phyloP scores from a whole-genome alignment of 2,888 invertebrate species.

The Gonocerus acuteangulatus region DNA sequence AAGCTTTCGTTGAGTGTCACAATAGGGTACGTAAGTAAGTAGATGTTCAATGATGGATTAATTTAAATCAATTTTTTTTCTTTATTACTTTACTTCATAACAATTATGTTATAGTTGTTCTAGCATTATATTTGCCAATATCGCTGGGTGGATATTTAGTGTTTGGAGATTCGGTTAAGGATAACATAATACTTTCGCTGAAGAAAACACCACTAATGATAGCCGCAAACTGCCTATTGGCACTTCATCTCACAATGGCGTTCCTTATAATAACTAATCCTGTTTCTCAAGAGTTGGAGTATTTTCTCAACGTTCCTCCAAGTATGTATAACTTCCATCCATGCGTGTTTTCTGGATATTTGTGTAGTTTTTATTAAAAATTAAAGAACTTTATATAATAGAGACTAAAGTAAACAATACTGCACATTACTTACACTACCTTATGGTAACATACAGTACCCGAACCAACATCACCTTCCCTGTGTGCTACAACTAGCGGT shows the following conservation, averaged over 20 bases:
- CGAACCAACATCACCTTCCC: too few species aligned
- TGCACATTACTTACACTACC: too few species aligned
- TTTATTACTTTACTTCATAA: too few species aligned
- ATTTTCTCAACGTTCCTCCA: constrained; percentile 53
- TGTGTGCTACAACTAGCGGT: too few species aligned
- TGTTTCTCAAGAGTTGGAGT: constrained; percentile 61
- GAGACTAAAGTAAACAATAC: too few species aligned
- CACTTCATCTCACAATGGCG: constrained; percentile 57
- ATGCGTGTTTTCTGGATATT: too few species aligned
- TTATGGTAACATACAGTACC: too few species aligned
- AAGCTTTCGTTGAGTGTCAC: constrained; percentile 57
- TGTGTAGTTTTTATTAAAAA: too few species aligned
- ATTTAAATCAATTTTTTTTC: too few species aligned
- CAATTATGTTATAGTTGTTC: not conserved
- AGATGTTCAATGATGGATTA: too few species aligned
- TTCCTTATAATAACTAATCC: constrained; percentile 65
- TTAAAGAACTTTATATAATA: too few species aligned
- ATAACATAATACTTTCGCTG: constrained; percentile 54
- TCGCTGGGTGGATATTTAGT: constrained; percentile 55
- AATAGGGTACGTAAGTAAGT: constrained; percentile 55
- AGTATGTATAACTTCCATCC: too few species aligned
- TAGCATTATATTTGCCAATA: constrained; percentile 47
- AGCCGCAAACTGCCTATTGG: constrained; percentile 55
- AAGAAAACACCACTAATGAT: constrained; percentile 50
- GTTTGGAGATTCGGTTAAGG: constrained; percentile 53